phyloP scores from a whole-genome alignment of 1,140 invertebrate species.

The Babylonia areolata region DNA sequence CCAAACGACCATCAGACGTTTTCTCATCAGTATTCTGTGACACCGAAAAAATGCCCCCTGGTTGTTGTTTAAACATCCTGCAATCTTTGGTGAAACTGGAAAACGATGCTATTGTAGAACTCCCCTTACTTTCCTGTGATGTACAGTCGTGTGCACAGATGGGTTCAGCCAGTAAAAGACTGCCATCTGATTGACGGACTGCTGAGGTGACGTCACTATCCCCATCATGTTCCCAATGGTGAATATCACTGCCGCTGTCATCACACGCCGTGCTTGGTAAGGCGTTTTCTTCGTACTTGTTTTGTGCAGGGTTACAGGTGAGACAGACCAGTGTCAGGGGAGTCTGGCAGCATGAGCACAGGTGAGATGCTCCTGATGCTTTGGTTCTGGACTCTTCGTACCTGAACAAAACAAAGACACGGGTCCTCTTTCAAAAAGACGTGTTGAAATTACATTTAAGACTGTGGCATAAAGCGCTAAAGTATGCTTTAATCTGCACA shows the following conservation, averaged over 20 bases:
- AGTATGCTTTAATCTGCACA: no score
- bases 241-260: neutral
- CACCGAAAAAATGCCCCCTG: no score
- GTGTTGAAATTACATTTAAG: neutral
- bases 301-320: slow-evolving; percentile 7
- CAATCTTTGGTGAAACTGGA: neutral
- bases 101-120: no score
- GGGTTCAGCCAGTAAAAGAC: no score
- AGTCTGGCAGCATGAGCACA: neutral
- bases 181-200: no score
- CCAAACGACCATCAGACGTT: neutral
- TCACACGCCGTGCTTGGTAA: no score
- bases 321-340: slow-evolving; percentile 20
- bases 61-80: no score
- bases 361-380: neutral
- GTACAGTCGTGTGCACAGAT: no score
- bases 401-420: neutral
- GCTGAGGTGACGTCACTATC: neutral
- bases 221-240: neutral
- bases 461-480: no score
- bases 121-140: neutral
- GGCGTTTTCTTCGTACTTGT: neutral
- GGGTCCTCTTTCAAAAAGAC: neutral
- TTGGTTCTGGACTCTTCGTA: neutral
- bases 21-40: neutral